phyloP scores from a whole-genome alignment of 2,888 invertebrate species.

The Pemphredon lugubris region DNA sequence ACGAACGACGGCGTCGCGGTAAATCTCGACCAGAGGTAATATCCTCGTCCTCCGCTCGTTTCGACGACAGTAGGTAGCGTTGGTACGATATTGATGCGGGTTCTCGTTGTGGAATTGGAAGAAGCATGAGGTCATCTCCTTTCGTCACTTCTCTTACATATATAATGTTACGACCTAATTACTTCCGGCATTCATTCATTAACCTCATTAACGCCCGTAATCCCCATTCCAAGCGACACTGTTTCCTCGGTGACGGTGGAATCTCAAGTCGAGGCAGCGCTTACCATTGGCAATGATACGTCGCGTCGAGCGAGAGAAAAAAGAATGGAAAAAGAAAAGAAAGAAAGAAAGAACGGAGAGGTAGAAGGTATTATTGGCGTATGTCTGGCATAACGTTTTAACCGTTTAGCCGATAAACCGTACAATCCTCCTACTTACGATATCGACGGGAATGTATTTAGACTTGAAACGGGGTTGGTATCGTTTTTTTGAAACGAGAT shows the following conservation, averaged over 20 bases:
- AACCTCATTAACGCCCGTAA: constrained; percentile 50
- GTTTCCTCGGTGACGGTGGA: constrained; percentile 26
- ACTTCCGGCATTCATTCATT: constrained; percentile 58
- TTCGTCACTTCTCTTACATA: constrained; percentile 48
- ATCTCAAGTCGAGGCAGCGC: background rate
- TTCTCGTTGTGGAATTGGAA: constrained; percentile 48
- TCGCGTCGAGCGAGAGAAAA: background rate
- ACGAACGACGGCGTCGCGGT: too few species aligned
- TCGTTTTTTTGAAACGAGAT: too few species aligned
- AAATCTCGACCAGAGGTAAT: constrained; percentile 9
- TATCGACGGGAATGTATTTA: too few species aligned
- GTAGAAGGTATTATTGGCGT: too few species aligned
- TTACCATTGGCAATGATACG: too few species aligned
- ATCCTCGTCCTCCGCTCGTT: background rate
- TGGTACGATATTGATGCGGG: constrained; percentile 35
- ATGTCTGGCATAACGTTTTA: too few species aligned
- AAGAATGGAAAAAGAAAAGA: too few species aligned
- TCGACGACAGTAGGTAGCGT: background rate
- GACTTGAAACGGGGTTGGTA: too few species aligned
- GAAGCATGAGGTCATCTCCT: constrained; percentile 60
- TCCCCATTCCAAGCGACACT: constrained; percentile 35
- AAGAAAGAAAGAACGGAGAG: too few species aligned
- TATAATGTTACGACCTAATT: constrained; percentile 58
- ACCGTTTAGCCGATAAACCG: too few species aligned
- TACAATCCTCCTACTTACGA: too few species aligned